Evolutionary conservation across 2,888 invertebrate species (phyloP), one percentile per base, ranked within the genome.

Genomic region (Saturnia pavonia): DNA sequence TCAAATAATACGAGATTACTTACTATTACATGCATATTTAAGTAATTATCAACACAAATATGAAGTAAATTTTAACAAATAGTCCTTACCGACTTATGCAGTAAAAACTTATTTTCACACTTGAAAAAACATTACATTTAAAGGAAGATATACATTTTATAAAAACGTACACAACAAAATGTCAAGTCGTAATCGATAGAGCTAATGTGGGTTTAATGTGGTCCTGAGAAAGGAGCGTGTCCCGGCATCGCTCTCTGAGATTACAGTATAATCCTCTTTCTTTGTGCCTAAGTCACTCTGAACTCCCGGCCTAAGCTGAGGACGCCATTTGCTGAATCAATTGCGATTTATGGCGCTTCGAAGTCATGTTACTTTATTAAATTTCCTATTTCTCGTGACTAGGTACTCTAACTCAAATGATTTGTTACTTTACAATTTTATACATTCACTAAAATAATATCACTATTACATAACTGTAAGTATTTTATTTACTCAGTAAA

Each of bases 201-300:
- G 86, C 86, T 91, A 91, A 92, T 89, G 91, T 91, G 84, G 88
- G 85, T 88, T 89, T 91, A 90, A 91, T 89, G 86, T 88, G 87
- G 85, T 82, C 79, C 80, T 74, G 78, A 83, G 82, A 78, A 79
- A 79, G 83, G 83, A 86, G 90, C 91, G 92, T 92, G 92, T 84
- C 88, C 79, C 86, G 76, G 84, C 90, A 88, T 88, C 85, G 80
- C 83, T 82, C 81, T 76, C 72, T 77, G 83, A 89, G 92, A 89
- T 93, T 91, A 92, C 82, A 71, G 80, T 72, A 80, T 91, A 91
- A 91, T 90, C 91, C 88, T 80, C 85, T 84, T 89, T 89, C 88
- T 90, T 89, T 87, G 88, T 85, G 87, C 82, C 88, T 86, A 88
- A 87, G 88, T 88, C 87, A 86, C 82, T 85, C 76, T 78, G 81